phyloP scores from a whole-genome alignment of 2,888 invertebrate genomes.

The Xanthia togata region DNA sequence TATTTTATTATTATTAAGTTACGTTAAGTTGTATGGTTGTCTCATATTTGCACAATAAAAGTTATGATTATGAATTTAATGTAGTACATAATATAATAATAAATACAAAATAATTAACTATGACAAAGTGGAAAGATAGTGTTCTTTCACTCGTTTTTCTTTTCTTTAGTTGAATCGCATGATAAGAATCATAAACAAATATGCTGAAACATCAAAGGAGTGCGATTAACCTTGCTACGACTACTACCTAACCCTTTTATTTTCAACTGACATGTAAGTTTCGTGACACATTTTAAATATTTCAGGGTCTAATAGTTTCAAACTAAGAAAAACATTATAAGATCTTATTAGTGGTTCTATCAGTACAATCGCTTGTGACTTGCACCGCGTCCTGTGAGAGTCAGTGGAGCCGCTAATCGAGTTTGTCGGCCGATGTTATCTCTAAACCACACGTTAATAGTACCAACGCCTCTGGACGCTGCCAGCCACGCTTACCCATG shows the following conservation, averaged over 20 bases:
- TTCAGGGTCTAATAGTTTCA: not conserved
- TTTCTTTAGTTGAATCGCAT: not conserved
- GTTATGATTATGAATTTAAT: too few species aligned
- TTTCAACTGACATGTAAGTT: not conserved
- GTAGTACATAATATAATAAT: too few species aligned
- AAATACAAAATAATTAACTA: too few species aligned
- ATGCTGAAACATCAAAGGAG: not conserved
- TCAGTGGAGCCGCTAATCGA: constrained; percentile 88
- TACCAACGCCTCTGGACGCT: constrained; percentile 79
- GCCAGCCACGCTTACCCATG: constrained; percentile 57
- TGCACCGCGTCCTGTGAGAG: constrained; percentile 68
- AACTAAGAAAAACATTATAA: too few species aligned
- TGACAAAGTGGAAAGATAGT: too few species aligned
- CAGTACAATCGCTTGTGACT: constrained; percentile 62
- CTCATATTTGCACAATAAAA: too few species aligned
- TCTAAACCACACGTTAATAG: constrained; percentile 88
- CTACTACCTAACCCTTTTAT: not conserved
- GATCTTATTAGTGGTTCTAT: not conserved
- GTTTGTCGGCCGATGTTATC: constrained; percentile 90
- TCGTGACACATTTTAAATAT: not conserved
- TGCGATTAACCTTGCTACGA: not conserved
- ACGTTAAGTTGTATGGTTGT: too few species aligned
- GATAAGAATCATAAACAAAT: not conserved
- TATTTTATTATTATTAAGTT: too few species aligned
- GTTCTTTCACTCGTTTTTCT: too few species aligned